Evolutionary conservation across 1,140 invertebrate species (phyloP), one percentile per base, ranked within the genome.

Genomic region (Halotydeus destructor): DNA sequence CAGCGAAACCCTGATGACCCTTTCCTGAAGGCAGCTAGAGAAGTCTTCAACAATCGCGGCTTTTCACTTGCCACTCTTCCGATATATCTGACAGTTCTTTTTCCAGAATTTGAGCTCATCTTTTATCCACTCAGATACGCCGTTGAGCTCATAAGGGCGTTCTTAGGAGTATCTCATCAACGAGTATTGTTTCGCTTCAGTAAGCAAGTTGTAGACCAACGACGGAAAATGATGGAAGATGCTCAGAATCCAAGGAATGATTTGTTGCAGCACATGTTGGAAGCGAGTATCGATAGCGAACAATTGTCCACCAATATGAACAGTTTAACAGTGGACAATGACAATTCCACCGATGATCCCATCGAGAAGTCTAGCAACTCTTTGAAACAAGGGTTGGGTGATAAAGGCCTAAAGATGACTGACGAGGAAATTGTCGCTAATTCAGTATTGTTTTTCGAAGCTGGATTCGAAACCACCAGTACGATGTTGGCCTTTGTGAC

Each of bases 361-460:
- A n/a, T n/a, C n/a, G n/a, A n/a, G n/a, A n/a, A n/a, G n/a, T n/a
- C n/a, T n/a, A n/a, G n/a, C n/a, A n/a, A n/a, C n/a, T n/a, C n/a
- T n/a, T n/a, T n/a, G n/a, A n/a, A n/a, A n/a, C n/a, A n/a, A n/a
- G n/a, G n/a, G n/a, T n/a, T n/a, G n/a, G n/a, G n/a, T n/a, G n/a
- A n/a, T n/a, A n/a, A n/a, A n/a, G n/a, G n/a, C n/a, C n/a, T n/a
- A n/a, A n/a, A n/a, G 63, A 3, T 50, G 50, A 22, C 22, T 3
- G 16, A 40, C n/a, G 25, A 50, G 11, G 48, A 49, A 26, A 33
- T 49, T 14, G 19, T 70, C 0, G 70, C 69, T 0, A 68, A 74
- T 55, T 62, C 63, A 1, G 68, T 72, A 28, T 61, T 73, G 4
- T 78, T 79, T 51, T 75, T 78, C 38, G 57, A 69, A 1, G 77